Base-by-base conservation (phyloP, 2,888 invertebrate species). In the Metellina segmentata region DNA sequence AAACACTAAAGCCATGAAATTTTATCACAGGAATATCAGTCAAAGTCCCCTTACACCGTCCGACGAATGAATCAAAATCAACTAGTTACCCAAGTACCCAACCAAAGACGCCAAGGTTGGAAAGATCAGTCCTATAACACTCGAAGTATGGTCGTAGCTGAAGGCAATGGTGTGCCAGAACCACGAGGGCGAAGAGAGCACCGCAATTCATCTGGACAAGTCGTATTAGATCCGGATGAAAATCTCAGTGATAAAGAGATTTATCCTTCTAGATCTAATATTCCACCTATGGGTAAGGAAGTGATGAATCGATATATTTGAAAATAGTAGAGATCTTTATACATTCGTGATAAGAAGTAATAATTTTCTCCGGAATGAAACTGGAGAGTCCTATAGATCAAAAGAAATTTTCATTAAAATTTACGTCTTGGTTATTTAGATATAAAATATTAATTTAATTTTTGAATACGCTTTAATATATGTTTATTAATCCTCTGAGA, bases 161-260 rank as follows among this genome's bases (percentile, higher is more conserved):
- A 86, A n/a, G 78, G 83, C 53, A 92, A 83, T 85, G 85, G 83
- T 51, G 70, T 81, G 48, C 69, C 70, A 48, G 79, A 90, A 4
- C 71, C 77, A n/a, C 51, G 85, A 11, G 79, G 83, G n/a, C 81
- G 81, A 71, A 90, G 89, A 52, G 93, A 91, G 49, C 85, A 90
- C 19, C 83, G 92, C n/a, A 93, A 93, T 61, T 81, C 93, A 52
- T 83, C 93, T 34, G 96, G 96, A 51, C 96, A 96, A 94, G 95
- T 96, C 95, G 96, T 97, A 91, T 96, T 98, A 94, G 98, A 98
- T 94, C 97, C 93, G 9, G 94, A 98, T 94, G 98, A 98, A 94
- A 98, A 97, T 95, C 96, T 98, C 71, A 97, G 97, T 93, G 98
- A 98, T 94, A 98, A 98, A 94, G 98, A 98, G 95, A 97, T 98